Conservation (phyloP, 1,140 invertebrate genomes). For the Drosophila sproati region DNA sequence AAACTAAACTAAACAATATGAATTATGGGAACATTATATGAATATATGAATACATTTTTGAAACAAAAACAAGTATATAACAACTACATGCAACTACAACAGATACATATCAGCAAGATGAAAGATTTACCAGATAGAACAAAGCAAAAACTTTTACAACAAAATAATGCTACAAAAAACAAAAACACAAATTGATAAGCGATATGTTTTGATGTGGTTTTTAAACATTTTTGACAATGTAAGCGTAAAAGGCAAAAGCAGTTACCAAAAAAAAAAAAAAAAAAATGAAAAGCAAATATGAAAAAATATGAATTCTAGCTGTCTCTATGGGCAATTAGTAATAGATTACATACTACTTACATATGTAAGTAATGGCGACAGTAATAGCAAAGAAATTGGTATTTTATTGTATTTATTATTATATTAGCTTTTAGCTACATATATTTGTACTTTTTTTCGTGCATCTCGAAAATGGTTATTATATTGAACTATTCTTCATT, state of each 20-base stretch:
- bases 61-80: conserved; percentile 48
- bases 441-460: conserved; percentile 25
- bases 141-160: conserved; percentile 61
- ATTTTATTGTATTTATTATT: conserved; percentile 65
- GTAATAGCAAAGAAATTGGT: conserved; percentile 57
- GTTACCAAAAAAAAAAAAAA: conserved; percentile 66
- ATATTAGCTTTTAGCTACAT: conserved; percentile 37
- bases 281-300: conserved; percentile 10
- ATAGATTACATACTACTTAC: conserved; percentile 53
- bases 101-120: conserved; percentile 82
- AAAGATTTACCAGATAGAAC: conserved; percentile 49
- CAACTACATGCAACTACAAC: conserved; percentile 70
- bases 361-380: conserved; percentile 30
- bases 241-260: conserved; percentile 75
- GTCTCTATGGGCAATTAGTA: conserved; percentile 44
- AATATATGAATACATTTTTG: conserved; percentile 67
- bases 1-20: conserved; percentile 80
- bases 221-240: conserved; percentile 70
- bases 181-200: conserved; percentile 45
- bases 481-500: conserved; percentile 1
- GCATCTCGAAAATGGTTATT: conserved; percentile 35
- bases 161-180: conserved; percentile 42
- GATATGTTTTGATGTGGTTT: conserved; percentile 82
- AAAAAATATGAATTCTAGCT: conserved; percentile 34
- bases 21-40: conserved; percentile 84